Evolutionary conservation across 2,888 invertebrate species (phyloP), one percentile per base, ranked within the genome.

Genomic region (Epinotia bilunana): DNA sequence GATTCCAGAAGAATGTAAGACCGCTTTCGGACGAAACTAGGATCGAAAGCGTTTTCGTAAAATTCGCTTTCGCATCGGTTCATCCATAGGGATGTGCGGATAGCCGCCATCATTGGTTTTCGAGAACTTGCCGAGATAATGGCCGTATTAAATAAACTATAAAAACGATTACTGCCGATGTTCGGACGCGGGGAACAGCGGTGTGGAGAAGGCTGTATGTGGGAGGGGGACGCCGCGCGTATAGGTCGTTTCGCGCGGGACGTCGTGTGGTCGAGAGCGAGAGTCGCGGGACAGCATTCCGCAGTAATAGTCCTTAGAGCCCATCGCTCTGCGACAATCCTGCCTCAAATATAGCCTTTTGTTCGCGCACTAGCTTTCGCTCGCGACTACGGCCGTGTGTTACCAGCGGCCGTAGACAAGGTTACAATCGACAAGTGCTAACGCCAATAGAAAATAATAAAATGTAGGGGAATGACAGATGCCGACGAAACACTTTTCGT

Each of bases 231-330:
- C 1, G 28, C 33, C 7, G 39, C 43, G 43, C 12, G 46, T 16
- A 16, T 60, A 60, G 12, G 23, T 12, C 69, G 23, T 69, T 69
- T 23, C 28, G 9, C 16, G n/a, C 6, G 43, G 60, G 67, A 43
- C 58, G 60, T 70, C 67, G 76, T 79, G 77, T 79, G 79, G 81
- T 84, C 86, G 88, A 92, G 91, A 92, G 88, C 90, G 90, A 92
- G 92, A 92, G 91, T 91, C 81, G 90, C 80, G 75, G 82, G 85
- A 87, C 90, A 83, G 88, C 93, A 93, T 92, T 93, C 93, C 93
- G 83, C 83, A 78, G 87, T 92, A 91, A 92, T 91, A 87, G 86
- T 90, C 90, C 89, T 88, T 86, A 88, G 88, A 87, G 86, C 84
- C 83, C 85, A 84, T 80, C 82, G 81, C 82, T 78, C 80, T 76